phyloP scores from a whole-genome alignment of 2,113 vertebrate genomes.

The Hippopotamus amphibius region DNA sequence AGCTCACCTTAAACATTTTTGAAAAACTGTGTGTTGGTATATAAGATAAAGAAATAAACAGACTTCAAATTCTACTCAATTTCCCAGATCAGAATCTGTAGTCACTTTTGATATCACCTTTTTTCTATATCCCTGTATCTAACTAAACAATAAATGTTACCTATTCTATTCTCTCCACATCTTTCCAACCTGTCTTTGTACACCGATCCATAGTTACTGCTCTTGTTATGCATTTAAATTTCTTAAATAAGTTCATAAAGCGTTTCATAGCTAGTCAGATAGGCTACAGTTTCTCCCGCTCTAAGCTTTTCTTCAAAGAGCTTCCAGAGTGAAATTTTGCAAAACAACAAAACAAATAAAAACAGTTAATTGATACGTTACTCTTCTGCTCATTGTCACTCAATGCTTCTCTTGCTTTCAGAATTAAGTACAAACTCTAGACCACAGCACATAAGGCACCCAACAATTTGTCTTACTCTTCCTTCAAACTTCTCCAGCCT shows the following conservation, averaged over 20 bases:
- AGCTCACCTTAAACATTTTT: background rate
- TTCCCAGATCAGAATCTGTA: background rate
- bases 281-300: background rate
- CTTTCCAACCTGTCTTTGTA: background rate
- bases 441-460: background rate
- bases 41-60: slow-evolving; percentile 9
- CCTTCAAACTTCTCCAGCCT: background rate
- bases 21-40: background rate
- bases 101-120: background rate
- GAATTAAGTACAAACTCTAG: background rate
- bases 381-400: background rate
- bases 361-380: background rate
- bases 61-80: background rate
- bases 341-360: slow-evolving; percentile 42
- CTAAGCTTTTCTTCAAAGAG: background rate
- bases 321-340: background rate
- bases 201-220: background rate
- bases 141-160: background rate
- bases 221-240: background rate
- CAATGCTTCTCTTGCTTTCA: background rate
- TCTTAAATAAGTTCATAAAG: background rate
- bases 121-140: background rate
- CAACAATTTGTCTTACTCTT: background rate
- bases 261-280: background rate
- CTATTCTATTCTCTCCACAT: background rate